phyloP scores from a whole-genome alignment of 2,113 vertebrate species.

The Pseudorectes ferrugineus region DNA sequence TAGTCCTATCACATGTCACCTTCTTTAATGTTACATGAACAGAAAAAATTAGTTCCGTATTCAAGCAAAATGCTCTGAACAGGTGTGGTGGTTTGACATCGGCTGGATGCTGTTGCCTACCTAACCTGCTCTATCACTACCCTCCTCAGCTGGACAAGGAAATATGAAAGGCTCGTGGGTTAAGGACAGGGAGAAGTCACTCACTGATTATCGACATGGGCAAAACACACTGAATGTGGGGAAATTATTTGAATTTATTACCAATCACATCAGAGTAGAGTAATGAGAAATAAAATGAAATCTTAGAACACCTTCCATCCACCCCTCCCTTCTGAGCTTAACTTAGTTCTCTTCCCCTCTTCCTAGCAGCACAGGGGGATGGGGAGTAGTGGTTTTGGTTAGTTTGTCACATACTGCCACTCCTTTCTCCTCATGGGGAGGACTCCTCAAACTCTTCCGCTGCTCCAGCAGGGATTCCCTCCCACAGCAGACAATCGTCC shows the following conservation, averaged over 20 bases:
- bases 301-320: neutral
- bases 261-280: neutral
- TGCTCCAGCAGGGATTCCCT: neutral
- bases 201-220: neutral
- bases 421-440: neutral
- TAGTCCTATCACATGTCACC: neutral
- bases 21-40: neutral
- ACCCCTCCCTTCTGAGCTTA: neutral
- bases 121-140: neutral
- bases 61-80: neutral
- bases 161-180: neutral
- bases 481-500: neutral
- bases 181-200: neutral
- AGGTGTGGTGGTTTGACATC: neutral
- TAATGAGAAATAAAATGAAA: neutral
- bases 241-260: neutral
- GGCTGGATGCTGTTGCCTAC: neutral
- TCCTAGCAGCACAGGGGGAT: neutral
- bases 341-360: neutral
- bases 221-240: neutral
- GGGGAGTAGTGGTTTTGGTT: neutral
- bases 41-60: neutral
- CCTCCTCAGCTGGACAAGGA: neutral
- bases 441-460: neutral
- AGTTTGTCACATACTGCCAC: neutral